phyloP scores from a whole-genome alignment of 64 coral and sea anemone species.

The Stylophora pistillata region DNA sequence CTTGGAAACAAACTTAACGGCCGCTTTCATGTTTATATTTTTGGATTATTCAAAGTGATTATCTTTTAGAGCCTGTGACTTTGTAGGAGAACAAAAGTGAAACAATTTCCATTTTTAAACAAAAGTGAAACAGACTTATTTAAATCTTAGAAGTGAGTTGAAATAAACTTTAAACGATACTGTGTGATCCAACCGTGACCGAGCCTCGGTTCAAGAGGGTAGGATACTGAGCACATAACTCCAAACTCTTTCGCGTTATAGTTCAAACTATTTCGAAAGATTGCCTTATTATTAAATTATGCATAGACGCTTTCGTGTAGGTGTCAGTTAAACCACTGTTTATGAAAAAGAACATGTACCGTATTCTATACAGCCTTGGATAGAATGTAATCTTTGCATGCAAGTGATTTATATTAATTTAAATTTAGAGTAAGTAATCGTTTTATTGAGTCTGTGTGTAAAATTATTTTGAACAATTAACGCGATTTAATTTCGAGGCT shows the following conservation, averaged over 20 bases:
- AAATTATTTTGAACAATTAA: slow-evolving; percentile 32
- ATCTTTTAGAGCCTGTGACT: too few relatives aligned
- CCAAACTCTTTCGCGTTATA: not conserved
- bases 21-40: not conserved
- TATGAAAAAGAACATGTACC: not conserved
- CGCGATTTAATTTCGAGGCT: not conserved
- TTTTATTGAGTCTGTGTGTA: slow-evolving; percentile 5
- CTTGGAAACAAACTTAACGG: too few relatives aligned
- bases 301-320: not conserved
- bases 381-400: not conserved
- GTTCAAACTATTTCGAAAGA: not conserved
- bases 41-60: not conserved
- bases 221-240: not conserved
- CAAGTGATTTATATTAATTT: slow-evolving; percentile 4
- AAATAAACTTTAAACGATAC: not conserved
- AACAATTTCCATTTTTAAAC: not conserved
- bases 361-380: not conserved
- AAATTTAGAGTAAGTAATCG: not conserved
- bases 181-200: not conserved
- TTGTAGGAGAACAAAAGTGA: not conserved
- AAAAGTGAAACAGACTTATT: not conserved
- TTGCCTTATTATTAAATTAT: not conserved
- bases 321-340: not conserved
- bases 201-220: not conserved
- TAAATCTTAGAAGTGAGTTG: not conserved